Percentiles rank a stretch among this genome's conserved stretches.
These are phyloP conservation scores for Nipponacmea schrenckii DNA, from an alignment of 2,888 invertebrate genomes.

Conservation along the genomic window DNA sequence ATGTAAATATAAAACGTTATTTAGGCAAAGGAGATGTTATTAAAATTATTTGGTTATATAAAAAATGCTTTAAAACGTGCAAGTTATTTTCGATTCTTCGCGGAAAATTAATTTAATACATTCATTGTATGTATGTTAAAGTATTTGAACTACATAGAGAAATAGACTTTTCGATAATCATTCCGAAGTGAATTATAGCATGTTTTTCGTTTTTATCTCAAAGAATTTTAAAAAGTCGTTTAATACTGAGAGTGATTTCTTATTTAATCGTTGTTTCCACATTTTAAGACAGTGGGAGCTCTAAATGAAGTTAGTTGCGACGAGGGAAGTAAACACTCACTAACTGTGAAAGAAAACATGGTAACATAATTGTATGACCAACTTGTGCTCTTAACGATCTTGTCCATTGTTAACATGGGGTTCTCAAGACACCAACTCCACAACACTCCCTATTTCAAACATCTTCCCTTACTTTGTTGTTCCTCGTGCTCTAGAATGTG, in stretches of 20 bases:
- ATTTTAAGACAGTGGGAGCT: not conserved
- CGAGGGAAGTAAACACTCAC: constrained; percentile 3
- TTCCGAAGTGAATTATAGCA: too few relatives aligned
- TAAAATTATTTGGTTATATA: too few relatives aligned
- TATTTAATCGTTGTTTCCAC: not conserved
- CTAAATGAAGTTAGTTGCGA: not conserved
- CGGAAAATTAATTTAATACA: too few relatives aligned
- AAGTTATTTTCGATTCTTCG: too few relatives aligned
- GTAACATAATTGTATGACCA: constrained; percentile 1
- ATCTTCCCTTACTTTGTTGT: not conserved
- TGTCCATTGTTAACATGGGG: not conserved
- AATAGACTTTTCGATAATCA: too few relatives aligned
- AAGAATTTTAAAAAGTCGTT: too few relatives aligned
- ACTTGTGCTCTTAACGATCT: not conserved
- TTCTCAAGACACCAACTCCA: not conserved
- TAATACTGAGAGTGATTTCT: not conserved
- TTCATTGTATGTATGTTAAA: too few relatives aligned
- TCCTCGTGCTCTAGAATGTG: not conserved
- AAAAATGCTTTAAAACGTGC: too few relatives aligned
- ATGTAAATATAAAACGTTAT: too few relatives aligned
- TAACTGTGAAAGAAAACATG: constrained; percentile 3
- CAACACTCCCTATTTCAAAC: not conserved
- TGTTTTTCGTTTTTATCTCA: too few relatives aligned
- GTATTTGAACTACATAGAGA: too few relatives aligned
- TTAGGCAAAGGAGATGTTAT: too few relatives aligned